Base-by-base conservation (phyloP, 2,888 invertebrate species). In the Zygogramma bicolorata region DNA sequence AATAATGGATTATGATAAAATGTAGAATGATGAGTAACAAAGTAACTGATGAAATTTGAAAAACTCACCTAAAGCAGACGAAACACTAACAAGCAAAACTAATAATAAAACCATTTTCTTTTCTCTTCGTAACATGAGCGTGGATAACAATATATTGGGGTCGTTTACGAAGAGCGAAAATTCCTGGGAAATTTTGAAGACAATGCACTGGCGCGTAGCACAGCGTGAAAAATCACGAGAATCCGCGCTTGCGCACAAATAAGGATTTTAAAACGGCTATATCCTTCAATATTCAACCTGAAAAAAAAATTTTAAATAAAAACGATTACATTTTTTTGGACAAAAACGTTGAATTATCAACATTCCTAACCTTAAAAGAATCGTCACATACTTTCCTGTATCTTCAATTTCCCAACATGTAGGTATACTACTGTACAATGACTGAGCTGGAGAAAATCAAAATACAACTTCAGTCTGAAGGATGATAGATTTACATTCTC, bases 151-250 rank as follows among this genome's bases (percentile, higher is more conserved):
- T 60, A 53, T 42, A 63, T 68, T 68, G 65, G 49, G 49, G 59
- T 65, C 38, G 29, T 65, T 60, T 38, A 49, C 38, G 60, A 70
- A 70, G 65, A 70, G 67, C 68, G 72, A 60, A 68, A 58, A 72
- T 65, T 29, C 53, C 65, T 65, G 72, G 71, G 63, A 72, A 70
- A 72, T 68, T 72, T 72, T 65, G 72, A 72, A 72, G 72, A 63
- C 62, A 63, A 63, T 42, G 29, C 15, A 42, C 46, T 61, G 27
- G 62, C 62, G 62, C 62, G 38, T 63, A 15, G 46, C 46, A 46
- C 63, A 18, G 6, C 46, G 29, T 29, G 46, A 63, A 63, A 22
- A 63, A 46, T 63, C 46, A 63, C 46, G 29, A 29, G 29, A 63
- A 63, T 27, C 38, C 60, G 40, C 68, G 59, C 68, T 58, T 65